These are phyloP conservation scores for Drosophila bunnanda DNA, from an alignment of 2,888 invertebrate genomes.

Conservation along the genomic window DNA sequence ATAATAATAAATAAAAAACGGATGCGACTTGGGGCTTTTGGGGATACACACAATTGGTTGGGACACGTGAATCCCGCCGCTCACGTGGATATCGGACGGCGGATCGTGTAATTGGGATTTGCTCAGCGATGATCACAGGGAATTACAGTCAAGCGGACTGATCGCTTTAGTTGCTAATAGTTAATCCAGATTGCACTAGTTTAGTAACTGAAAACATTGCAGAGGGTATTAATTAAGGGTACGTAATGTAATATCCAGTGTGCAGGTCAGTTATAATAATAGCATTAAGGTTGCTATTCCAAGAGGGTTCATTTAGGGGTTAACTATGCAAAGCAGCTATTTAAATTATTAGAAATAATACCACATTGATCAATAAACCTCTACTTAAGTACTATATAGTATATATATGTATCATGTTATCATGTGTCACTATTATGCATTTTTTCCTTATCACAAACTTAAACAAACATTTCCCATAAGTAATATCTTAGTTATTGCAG, in stretches of 20 bases:
- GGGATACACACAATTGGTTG: slow-evolving; percentile 31
- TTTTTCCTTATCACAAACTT: background rate
- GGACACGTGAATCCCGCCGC: slow-evolving; percentile 38
- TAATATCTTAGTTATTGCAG: slow-evolving; percentile 1
- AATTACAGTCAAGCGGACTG: background rate
- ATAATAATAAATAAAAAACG: background rate
- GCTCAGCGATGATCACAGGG: slow-evolving; percentile 29
- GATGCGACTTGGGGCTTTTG: slow-evolving; percentile 3
- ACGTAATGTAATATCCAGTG: background rate
- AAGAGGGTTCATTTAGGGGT: no score
- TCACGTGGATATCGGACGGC: slow-evolving; percentile 38
- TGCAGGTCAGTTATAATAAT: slow-evolving; percentile 14
- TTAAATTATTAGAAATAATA: background rate
- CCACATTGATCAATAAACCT: background rate
- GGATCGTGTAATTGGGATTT: slow-evolving; percentile 48
- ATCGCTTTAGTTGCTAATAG: background rate
- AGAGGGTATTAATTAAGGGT: background rate
- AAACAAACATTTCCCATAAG: background rate
- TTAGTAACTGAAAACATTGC: background rate
- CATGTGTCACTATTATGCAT: background rate
- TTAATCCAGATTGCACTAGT: background rate
- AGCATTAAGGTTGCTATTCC: background rate
- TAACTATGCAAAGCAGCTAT: fast-evolving
- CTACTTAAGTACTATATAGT: background rate
- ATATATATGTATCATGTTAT: no score